Conservation (phyloP, 2,797 vertebrate species). For the Amazona ochrocephala region DNA sequence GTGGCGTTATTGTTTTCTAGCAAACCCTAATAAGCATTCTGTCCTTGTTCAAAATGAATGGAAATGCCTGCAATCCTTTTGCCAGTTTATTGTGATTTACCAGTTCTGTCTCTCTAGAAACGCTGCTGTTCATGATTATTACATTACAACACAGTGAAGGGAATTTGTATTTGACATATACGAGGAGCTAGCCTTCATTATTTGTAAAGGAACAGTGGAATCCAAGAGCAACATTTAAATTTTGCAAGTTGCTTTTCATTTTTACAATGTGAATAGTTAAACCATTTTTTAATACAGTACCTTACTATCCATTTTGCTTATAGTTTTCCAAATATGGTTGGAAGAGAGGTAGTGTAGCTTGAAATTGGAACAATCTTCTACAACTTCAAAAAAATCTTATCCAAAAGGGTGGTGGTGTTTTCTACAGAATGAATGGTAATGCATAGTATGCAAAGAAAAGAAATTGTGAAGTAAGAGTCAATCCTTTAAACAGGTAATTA, state of each 20-base stretch:
- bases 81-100: neutral
- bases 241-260: neutral
- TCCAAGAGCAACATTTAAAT: neutral
- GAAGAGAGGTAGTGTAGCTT: neutral
- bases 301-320: neutral
- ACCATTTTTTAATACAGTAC: neutral
- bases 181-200: neutral
- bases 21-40: neutral
- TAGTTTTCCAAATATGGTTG: neutral
- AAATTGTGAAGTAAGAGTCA: neutral
- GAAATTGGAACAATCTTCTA: neutral
- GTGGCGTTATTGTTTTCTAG: neutral
- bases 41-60: neutral
- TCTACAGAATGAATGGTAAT: neutral
- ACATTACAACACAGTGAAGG: neutral
- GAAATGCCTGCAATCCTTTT: neutral
- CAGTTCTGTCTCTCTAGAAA: neutral
- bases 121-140: neutral
- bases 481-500: neutral
- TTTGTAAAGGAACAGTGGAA: neutral
- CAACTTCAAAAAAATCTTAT: neutral
- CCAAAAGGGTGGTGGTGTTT: neutral
- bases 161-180: neutral
- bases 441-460: neutral
- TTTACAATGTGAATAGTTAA: neutral